Evolutionary conservation across 2,888 invertebrate genomes (phyloP).

Genomic region (Tenthredo notha): DNA sequence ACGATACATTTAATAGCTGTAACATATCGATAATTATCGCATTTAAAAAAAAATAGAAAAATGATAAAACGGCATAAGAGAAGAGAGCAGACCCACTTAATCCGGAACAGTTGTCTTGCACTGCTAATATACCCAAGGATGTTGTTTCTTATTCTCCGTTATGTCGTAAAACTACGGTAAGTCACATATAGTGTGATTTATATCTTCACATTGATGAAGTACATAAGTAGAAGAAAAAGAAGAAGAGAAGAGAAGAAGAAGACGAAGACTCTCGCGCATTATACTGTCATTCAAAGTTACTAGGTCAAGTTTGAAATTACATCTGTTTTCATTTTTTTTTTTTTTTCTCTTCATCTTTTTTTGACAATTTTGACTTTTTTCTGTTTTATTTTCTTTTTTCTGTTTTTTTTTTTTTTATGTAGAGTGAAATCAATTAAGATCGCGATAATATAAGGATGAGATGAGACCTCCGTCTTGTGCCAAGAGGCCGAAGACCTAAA

Average conservation of each 20-base stretch:
- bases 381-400: background rate
- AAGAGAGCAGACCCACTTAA: conserved; percentile 24
- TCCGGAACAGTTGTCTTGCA: background rate
- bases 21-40: background rate
- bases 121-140: background rate
- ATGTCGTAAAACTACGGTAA: conserved; percentile 17
- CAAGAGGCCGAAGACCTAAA: conserved; percentile 17
- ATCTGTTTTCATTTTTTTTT: background rate
- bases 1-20: background rate
- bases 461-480: background rate
- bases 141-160: conserved; percentile 25
- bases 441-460: background rate
- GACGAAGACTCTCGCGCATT: background rate
- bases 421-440: background rate
- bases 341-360: background rate
- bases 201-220: conserved; percentile 13
- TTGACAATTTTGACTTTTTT: background rate
- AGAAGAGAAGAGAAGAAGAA: background rate
- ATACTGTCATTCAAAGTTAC: conserved; percentile 17
- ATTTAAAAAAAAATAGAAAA: background rate
- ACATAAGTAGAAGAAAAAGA: background rate
- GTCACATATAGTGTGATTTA: background rate
- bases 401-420: background rate
- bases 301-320: conserved; percentile 12
- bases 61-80: background rate